phyloP scores from a whole-genome alignment of 1,140 invertebrate species.

The Drosophila santomea region DNA sequence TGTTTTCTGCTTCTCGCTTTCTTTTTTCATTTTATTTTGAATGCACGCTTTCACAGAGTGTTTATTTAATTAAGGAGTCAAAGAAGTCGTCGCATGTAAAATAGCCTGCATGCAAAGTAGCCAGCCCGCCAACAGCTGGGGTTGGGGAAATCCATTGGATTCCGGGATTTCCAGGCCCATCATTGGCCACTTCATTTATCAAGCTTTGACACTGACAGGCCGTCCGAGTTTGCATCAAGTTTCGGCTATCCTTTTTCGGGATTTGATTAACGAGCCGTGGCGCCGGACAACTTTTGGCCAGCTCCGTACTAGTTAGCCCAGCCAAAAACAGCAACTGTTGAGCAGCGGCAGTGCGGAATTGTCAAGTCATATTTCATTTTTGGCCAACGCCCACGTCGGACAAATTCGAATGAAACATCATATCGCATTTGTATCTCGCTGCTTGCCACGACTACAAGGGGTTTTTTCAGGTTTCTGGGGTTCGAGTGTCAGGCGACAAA shows the following conservation, averaged over 20 bases:
- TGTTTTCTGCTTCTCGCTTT: not conserved
- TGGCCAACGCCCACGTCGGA: constrained; percentile 50
- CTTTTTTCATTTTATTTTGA: constrained; percentile 3
- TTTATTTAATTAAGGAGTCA: constrained; percentile 35
- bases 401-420: constrained; percentile 75
- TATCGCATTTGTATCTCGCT: constrained; percentile 61
- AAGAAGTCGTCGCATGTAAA: constrained; percentile 11
- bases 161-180: constrained; percentile 12
- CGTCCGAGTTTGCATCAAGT: constrained; percentile 44
- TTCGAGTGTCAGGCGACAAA: constrained; percentile 23
- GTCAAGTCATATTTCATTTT: constrained; percentile 81
- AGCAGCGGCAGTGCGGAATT: constrained; percentile 40
- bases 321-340: constrained; percentile 21
- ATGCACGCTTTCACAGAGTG: constrained; percentile 13
- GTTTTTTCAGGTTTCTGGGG: constrained; percentile 11
- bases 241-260: constrained; percentile 36
- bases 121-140: not conserved
- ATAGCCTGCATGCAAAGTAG: constrained; percentile 12
- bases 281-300: constrained; percentile 30
- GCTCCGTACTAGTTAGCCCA: constrained; percentile 12
- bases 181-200: constrained; percentile 47
- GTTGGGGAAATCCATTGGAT: constrained; percentile 8
- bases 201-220: constrained; percentile 54
- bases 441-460: constrained; percentile 3
- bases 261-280: constrained; percentile 57